Conservation (phyloP, 2,113 vertebrate species). For the Microcebus tavaratra region DNA sequence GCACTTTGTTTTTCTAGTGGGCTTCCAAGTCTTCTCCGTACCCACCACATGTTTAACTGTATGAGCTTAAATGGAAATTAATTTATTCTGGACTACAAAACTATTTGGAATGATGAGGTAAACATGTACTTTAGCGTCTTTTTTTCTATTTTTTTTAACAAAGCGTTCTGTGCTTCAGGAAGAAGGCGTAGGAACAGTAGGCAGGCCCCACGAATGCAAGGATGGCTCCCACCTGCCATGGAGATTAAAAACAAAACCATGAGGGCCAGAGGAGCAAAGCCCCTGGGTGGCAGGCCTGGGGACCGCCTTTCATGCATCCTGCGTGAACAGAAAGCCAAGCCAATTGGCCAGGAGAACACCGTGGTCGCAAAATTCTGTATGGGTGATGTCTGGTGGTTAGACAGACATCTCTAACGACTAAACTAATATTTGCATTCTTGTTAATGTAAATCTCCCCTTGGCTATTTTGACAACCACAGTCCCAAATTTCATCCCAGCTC, state of each 20-base stretch:
- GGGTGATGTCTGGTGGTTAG: accelerated
- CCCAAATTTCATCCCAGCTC: conserved; percentile 39
- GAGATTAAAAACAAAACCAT: neutral
- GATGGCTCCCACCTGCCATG: accelerated
- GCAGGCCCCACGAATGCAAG: accelerated
- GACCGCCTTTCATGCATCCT: neutral
- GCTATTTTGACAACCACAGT: neutral
- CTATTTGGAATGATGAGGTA: neutral
- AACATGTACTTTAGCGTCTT: neutral
- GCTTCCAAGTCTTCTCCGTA: neutral
- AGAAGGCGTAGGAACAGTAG: neutral
- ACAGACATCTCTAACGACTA: neutral
- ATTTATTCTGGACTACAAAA: conserved; percentile 33
- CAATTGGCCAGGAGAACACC: neutral
- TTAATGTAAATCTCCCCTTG: neutral
- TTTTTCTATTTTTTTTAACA: neutral
- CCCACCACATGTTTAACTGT: neutral
- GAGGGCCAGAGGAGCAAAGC: neutral
- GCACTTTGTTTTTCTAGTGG: neutral
- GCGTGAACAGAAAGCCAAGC: neutral
- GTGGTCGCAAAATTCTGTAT: accelerated
- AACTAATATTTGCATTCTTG: neutral
- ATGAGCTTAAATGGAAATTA: neutral
- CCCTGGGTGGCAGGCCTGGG: neutral
- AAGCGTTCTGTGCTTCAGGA: neutral